Percentiles rank a stretch among this genome's conserved stretches.
These are phyloP conservation scores for Molorchus minor DNA, from an alignment of 2,888 invertebrate species.

Conservation along the genomic window DNA sequence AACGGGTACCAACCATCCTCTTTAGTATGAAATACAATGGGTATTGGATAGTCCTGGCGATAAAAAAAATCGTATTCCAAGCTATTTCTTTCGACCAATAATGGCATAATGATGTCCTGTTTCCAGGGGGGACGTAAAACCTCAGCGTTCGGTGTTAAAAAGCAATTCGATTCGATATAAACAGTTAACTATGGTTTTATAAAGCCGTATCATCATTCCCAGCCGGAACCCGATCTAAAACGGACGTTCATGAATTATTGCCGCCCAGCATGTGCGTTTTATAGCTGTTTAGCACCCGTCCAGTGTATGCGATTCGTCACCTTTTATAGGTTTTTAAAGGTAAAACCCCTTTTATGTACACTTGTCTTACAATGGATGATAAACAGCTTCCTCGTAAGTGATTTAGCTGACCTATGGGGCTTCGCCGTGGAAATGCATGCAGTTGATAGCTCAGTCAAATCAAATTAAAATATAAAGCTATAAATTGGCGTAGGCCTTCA, in stretches of 20 bases:
- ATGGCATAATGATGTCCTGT: constrained; percentile 21
- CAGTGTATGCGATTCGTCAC: constrained; percentile 31
- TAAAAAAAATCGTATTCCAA: constrained; percentile 16
- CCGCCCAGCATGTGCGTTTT: constrained; percentile 15
- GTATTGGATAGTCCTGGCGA: too few relatives aligned
- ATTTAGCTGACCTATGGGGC: constrained; percentile 13
- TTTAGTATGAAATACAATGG: too few relatives aligned
- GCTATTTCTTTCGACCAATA: constrained; percentile 10
- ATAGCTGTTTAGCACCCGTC: constrained; percentile 18
- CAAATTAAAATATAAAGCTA: too few relatives aligned
- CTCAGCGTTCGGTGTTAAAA: constrained; percentile 16
- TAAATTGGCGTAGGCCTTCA: too few relatives aligned
- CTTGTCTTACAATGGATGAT: constrained; percentile 18
- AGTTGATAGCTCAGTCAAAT: neutral
- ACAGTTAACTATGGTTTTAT: constrained; percentile 23
- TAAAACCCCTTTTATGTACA: constrained; percentile 17
- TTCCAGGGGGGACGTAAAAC: constrained; percentile 20
- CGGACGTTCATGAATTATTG: constrained; percentile 27
- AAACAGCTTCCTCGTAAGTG: constrained; percentile 16
- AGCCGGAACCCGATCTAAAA: constrained; percentile 25
- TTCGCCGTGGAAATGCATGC: constrained; percentile 15
- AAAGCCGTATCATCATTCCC: constrained; percentile 18
- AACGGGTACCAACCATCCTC: too few relatives aligned
- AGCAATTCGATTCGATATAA: constrained; percentile 18
- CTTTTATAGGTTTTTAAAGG: constrained; percentile 37